A percentile compares a stretch with the other conserved stretches of the same genome.
phyloP scores from a whole-genome alignment of 2,113 vertebrate genomes.

The Salvelinus fontinalis region DNA sequence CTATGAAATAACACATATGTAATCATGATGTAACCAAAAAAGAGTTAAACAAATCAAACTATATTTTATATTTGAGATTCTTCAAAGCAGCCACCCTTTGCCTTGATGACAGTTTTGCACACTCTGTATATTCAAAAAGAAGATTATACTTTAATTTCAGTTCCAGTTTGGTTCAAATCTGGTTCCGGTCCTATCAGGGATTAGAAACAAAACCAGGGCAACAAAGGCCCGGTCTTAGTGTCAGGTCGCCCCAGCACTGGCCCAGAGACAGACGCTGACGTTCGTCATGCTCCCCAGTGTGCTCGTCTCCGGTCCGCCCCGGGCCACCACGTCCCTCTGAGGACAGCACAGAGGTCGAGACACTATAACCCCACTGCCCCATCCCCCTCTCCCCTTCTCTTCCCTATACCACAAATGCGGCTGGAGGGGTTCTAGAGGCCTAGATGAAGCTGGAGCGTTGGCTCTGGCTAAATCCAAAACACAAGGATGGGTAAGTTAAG shows the following conservation, averaged over 20 bases:
- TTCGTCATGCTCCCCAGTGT: not conserved
- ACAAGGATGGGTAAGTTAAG: no score
- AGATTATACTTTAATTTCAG: not conserved
- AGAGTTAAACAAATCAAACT: no score
- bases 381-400: no score
- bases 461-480: no score
- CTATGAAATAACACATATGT: no score
- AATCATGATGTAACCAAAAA: no score
- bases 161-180: not conserved
- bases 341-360: not conserved
- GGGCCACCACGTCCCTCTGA: constrained; percentile 4
- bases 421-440: not conserved
- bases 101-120: no score
- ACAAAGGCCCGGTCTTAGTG: not conserved
- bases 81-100: no score
- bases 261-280: not conserved
- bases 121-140: no score
- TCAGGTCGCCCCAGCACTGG: not conserved
- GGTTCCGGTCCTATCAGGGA: not conserved
- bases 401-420: constrained; percentile 8
- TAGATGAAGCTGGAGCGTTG: no score
- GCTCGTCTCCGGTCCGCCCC: not conserved
- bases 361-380: not conserved
- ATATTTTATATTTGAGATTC: no score
- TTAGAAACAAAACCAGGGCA: no score